Base-by-base conservation (phyloP, 2,888 invertebrate genomes). In the Vanessa cardui region DNA sequence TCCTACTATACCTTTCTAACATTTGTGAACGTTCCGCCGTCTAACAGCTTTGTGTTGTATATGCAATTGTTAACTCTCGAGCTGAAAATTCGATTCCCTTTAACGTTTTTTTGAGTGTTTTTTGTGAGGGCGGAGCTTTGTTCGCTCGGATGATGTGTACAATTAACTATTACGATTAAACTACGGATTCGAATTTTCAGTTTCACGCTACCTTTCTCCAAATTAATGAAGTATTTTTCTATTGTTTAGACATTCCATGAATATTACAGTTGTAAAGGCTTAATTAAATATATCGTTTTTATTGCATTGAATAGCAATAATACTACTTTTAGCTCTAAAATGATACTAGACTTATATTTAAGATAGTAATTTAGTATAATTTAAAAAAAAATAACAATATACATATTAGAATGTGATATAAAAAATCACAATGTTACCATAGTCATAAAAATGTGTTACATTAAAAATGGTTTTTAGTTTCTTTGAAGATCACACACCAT, bases 401-500 rank as follows among this genome's bases (percentile, higher is more conserved):
- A 31, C 31, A 44, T 50, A 58, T 58, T 45, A 33, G 44, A 58
- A 54, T 64, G 47, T 69, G 60, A 66, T 72, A 63, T 71, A 61
- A 64, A 73, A 52, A 62, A 60, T 54, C 60, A 65, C 56, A 62
- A 59, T 64, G 72, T 72, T 72, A 64, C 71, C 69, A 64, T 71
- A 67, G 58, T 58, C 54, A 45, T 67, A 62, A 44, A 58, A 46
- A 58, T 45, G 46, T 58, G 58, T 62, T 69, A 52, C 44, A 31
- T 44, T 52, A 15, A 44, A 50, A 33, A 16, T 49, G 49, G 33
- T 61, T 63, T 63, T 49, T 26, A 66, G 16, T 49, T 49, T 64
- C 26, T 26, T 52, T 69, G 75, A 75, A 77, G 78, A 79, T 77
- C 77, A 79, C 74, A 75, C 76, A 76, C 70, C 39, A 47, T 62